Conservation (phyloP, 2,888 invertebrate species). For the Drosophila helvetica region DNA sequence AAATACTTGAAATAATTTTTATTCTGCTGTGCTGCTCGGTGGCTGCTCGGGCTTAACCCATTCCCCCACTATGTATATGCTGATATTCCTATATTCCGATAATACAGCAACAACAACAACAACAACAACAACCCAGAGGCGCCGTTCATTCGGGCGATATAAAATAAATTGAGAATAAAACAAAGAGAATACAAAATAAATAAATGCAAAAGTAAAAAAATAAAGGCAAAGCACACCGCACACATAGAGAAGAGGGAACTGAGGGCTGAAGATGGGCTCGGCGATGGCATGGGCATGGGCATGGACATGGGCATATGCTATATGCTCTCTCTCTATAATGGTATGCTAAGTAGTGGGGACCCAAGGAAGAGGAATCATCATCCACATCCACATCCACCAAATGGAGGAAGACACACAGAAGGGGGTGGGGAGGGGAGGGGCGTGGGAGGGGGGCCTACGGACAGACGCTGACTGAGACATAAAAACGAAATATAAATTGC, state of each 20-base stretch:
- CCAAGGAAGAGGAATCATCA: conserved; percentile 12
- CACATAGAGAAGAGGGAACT: background rate
- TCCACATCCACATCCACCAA: background rate
- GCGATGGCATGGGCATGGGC: no score
- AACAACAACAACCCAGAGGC: no score
- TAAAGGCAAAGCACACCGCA: conserved; percentile 29
- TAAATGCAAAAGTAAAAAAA: conserved; percentile 65
- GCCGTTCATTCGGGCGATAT: conserved; percentile 51
- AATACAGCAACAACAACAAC: conserved; percentile 24
- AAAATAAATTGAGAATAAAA: conserved; percentile 60
- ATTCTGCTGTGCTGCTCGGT: no score
- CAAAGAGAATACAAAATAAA: conserved; percentile 56
- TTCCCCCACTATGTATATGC: no score
- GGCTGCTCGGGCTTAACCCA: no score
- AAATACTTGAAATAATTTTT: conserved; percentile 32
- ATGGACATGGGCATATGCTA: background rate
- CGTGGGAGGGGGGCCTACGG: background rate
- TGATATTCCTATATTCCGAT: conserved; percentile 1
- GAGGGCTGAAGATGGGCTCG: conserved; percentile 12
- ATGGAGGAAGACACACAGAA: background rate
- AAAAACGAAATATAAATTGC: conserved; percentile 79
- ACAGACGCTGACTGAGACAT: conserved; percentile 59
- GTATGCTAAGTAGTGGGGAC: conserved; percentile 21
- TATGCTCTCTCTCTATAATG: background rate
- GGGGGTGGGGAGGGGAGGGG: no score